Conservation (phyloP, 2,797 vertebrate species). For the Sylvilagus floridanus region DNA sequence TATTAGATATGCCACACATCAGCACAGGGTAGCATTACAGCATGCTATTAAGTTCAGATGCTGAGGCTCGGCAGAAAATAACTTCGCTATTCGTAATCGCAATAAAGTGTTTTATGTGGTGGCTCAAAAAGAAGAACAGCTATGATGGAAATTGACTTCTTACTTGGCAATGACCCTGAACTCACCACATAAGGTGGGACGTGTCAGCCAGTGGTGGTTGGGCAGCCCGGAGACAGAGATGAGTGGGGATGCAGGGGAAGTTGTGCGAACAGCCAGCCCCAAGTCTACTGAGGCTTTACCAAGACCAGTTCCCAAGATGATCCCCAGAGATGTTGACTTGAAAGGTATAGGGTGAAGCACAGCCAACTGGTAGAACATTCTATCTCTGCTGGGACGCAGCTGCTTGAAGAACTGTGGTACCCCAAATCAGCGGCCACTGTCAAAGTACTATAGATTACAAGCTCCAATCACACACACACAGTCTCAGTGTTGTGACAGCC, state of each 20-base stretch:
- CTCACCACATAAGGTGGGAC: constrained; percentile 23
- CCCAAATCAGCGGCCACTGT: no score
- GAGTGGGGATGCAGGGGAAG: neutral
- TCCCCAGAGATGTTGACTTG: neutral
- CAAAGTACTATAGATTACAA: neutral
- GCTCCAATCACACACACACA: rapidly evolving
- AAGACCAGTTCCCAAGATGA: neutral
- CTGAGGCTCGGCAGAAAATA: constrained; percentile 85
- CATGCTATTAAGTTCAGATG: constrained; percentile 87
- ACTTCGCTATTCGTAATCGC: constrained; percentile 87
- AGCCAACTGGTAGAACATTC: constrained; percentile 22
- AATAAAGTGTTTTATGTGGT: constrained; percentile 85
- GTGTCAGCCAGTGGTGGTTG: neutral
- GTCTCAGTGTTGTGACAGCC: neutral
- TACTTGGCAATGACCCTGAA: constrained; percentile 71
- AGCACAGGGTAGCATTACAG: constrained; percentile 85
- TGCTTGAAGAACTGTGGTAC: neutral
- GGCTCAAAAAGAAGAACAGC: constrained; percentile 83
- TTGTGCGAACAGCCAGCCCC: neutral
- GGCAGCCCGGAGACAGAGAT: neutral
- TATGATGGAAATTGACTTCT: constrained; percentile 84
- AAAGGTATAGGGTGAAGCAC: neutral
- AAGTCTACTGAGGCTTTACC: neutral
- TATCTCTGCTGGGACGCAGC: neutral
- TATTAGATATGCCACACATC: constrained; percentile 89